Conservation (phyloP, 2,888 invertebrate species). For the Spisula solida region DNA sequence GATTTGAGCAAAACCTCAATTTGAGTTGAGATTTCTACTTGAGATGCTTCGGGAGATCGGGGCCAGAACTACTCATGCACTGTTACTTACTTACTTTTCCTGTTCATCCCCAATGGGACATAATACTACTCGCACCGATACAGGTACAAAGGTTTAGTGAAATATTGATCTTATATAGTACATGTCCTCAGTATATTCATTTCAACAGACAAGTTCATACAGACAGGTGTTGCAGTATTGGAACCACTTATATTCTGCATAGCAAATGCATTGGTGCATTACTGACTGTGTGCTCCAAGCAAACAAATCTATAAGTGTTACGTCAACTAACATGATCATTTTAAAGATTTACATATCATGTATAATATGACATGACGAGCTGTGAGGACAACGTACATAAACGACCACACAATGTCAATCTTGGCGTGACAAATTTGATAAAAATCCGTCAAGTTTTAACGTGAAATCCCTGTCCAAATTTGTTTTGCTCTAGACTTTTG, state of each 20-base stretch:
- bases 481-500: not conserved
- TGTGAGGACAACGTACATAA: not conserved
- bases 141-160: not conserved
- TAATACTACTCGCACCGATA: too few species aligned
- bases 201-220: not conserved
- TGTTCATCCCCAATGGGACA: too few species aligned
- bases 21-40: too few species aligned
- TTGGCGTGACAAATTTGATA: not conserved
- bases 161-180: not conserved
- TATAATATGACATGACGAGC: not conserved
- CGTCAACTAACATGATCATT: not conserved
- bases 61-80: too few species aligned
- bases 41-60: too few species aligned
- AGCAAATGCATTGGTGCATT: not conserved
- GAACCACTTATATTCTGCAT: not conserved
- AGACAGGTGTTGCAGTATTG: not conserved
- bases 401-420: conserved; percentile 11
- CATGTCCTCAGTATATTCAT: not conserved
- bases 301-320: not conserved
- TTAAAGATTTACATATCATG: not conserved
- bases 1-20: too few species aligned
- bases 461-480: not conserved
- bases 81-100: too few species aligned
- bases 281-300: not conserved
- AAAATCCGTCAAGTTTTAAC: not conserved